Evolutionary conservation across 37 sponge, comb jelly and placozoan genomes (phyloP), one percentile per base, ranked within the genome.

Genomic region (Spongilla lacustris): DNA sequence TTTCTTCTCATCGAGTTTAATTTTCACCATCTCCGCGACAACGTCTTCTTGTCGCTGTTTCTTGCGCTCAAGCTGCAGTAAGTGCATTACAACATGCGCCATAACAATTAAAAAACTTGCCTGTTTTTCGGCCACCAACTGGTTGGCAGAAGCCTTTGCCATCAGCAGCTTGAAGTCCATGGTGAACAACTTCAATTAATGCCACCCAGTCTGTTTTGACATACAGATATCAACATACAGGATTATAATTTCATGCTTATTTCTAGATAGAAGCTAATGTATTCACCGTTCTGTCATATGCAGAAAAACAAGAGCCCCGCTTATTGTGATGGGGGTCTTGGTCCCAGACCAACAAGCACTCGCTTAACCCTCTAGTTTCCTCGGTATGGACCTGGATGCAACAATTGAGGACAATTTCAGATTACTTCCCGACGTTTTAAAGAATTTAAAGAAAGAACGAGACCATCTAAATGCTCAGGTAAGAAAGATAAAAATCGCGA

Each of bases 161-260:
- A 88, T 58, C 32, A 88, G 38, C 73, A 81, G 9, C 30, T 81
- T 37, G 50, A 88, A 88, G 31, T 88, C 88, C 88, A 88, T 88
- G 46, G 46, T 46, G 46, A 46, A 46, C 46, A 46, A 8, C 46
- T 4, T 46, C 46, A 46, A 46, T n/a, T 46, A 46, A 46, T 46
- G 8, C 46, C 46, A 46, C 46, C 46, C 46, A 46, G 8, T 8
- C 46, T 46, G 46, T 8, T 46, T 46, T 8, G 46, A 10, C 46
- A 46, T 46, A 46, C 4, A 46, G 46, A 46, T 46, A 46, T 46
- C n/a, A 46, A 46, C 46, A 46, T 8, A 46, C 46, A 46, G 46
- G 4, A 46, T 8, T 4, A 46, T 46, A 46, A 46, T 46, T 4
- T 46, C 8, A 46, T 8, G 8, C n/a, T 46, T 46, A 46, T 46